Percentiles rank a stretch among this genome's conserved stretches.
Conservation (phyloP, 2,888 invertebrate species). For the Pachliopta kotzebuea region DNA sequence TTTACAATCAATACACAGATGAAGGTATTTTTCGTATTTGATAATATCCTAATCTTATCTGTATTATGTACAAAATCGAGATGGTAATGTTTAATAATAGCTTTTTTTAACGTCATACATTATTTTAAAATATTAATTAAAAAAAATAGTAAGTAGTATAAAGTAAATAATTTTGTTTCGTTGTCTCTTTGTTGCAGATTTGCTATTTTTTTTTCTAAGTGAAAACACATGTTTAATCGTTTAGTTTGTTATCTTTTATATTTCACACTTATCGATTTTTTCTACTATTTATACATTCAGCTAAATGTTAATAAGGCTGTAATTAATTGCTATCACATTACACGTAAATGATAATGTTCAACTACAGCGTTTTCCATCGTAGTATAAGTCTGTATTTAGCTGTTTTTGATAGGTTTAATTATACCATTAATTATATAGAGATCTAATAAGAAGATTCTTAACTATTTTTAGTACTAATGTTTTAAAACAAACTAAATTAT, state of each 20-base stretch:
- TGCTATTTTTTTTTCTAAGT: not conserved
- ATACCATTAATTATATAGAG: no score
- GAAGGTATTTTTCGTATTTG: not conserved
- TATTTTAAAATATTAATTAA: not conserved
- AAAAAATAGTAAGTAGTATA: not conserved
- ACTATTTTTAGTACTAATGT: not conserved
- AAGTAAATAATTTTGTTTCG: not conserved
- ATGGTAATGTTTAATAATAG: not conserved
- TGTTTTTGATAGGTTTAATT: no score
- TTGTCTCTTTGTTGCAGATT: not conserved
- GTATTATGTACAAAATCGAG: not conserved
- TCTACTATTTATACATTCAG: no score
- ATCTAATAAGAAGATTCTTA: no score
- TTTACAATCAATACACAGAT: not conserved
- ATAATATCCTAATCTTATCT: not conserved
- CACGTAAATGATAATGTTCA: no score
- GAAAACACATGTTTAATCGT: no score
- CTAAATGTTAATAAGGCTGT: no score
- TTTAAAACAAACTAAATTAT: not conserved
- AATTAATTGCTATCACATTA: no score
- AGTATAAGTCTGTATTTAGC: no score
- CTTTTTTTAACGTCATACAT: not conserved
- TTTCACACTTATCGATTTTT: no score
- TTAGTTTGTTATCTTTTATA: no score
- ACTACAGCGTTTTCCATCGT: no score